Evolutionary conservation across 1,140 invertebrate genomes (phyloP).

Genomic region (Drosophila lacteicornis): DNA sequence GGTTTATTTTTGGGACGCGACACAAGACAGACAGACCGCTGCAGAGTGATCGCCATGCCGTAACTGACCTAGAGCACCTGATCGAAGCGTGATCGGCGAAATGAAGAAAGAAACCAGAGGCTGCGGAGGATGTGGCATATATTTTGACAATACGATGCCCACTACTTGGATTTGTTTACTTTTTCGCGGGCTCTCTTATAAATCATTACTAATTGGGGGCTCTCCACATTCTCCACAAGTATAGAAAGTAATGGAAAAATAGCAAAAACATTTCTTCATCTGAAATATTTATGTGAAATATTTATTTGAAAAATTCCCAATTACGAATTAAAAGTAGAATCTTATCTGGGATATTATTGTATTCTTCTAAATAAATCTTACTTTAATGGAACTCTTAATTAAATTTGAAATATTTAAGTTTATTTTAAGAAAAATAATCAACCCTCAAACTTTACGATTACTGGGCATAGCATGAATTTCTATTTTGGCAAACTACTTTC

Average conservation of each 20-base stretch:
- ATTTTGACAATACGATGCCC: slow-evolving; percentile 11
- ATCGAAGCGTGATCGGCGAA: slow-evolving; percentile 69
- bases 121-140: background rate
- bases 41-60: slow-evolving; percentile 52
- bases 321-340: too few relatives aligned
- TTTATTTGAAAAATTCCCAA: too few relatives aligned
- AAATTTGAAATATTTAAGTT: background rate
- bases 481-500: slow-evolving; percentile 24
- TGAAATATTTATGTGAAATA: background rate
- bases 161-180: slow-evolving; percentile 38
- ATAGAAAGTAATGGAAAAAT: background rate
- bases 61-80: slow-evolving; percentile 81
- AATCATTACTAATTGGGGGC: slow-evolving; percentile 11
- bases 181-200: slow-evolving; percentile 8
- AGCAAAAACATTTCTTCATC: background rate
- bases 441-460: background rate
- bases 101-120: slow-evolving; percentile 20
- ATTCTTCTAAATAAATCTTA: background rate
- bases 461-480: slow-evolving; percentile 1
- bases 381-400: background rate
- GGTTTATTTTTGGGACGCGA: slow-evolving; percentile 70
- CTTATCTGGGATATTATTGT: background rate
- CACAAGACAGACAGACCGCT: slow-evolving; percentile 18
- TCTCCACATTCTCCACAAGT: background rate
- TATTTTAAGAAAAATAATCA: background rate